Evolutionary conservation across 2,888 invertebrate species (phyloP), one percentile per base, ranked within the genome.

Genomic region (Acanthosepion lycidas): DNA sequence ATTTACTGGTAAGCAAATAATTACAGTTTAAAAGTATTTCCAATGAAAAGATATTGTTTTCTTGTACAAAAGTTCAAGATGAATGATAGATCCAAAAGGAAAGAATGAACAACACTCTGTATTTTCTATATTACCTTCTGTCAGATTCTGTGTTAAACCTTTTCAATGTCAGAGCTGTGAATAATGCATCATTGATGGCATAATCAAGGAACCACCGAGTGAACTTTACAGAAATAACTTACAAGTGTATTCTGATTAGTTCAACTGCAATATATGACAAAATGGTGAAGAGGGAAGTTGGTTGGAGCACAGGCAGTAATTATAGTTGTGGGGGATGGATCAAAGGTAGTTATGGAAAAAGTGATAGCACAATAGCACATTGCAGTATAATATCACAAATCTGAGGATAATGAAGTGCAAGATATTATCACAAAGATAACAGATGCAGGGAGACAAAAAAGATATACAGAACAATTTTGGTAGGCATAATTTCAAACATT

Each of bases 371-470:
- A 23, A 33, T 78, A n/a, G 78, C n/a, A 78, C 78, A 23, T 15
- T 15, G n/a, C n/a, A 78, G 78, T n/a, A 78, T 78, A 78, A 9
- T 33, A 78, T 78, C 33, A 78, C 78, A 33, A 78, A 33, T 78
- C 78, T 78, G 78, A 78, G 78, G 78, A 78, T 78, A 33, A 78
- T 78, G 78, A 78, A 78, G 78, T 78, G 78, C 78, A 78, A 78
- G 78, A 78, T 78, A n/a, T n/a, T 78, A 78, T 78, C 78, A 78
- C 78, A 78, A 33, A 78, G 78, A 78, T 33, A 78, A 78, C n/a
- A 12, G 78, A 78, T 33, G n/a, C 15, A 33, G 33, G 78, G 78
- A 33, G 78, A 78, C n/a, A n/a, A 78, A 33, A 78, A 12, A 78
- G 33, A 78, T 78, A 78, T n/a, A 78, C n/a, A 78, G 78, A 78